Percentiles rank a stretch among this genome's conserved stretches.
Conservation (phyloP, 64 coral and sea anemone species). For the Stichodactyla mertensii region DNA sequence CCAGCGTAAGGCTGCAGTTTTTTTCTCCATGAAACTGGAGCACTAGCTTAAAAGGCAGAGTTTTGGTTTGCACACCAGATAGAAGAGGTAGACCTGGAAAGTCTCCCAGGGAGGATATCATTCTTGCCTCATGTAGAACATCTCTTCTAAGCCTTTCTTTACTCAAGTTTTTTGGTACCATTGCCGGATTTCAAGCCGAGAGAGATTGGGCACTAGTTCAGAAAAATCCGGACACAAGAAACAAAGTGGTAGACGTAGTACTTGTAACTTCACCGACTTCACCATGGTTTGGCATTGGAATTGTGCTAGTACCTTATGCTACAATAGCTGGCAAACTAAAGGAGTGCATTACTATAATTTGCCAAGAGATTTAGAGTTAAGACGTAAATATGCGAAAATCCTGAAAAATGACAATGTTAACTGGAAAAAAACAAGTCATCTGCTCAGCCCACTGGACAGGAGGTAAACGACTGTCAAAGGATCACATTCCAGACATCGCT, state of each 20-base stretch:
- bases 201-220: conserved; percentile 35
- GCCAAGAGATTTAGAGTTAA: conserved; percentile 1
- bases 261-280: no score
- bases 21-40: conserved; percentile 13
- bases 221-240: conserved; percentile 34
- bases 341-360: conserved; percentile 25
- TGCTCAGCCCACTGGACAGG: neutral
- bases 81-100: conserved; percentile 8
- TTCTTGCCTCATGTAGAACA: neutral
- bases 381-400: conserved; percentile 17
- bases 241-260: neutral
- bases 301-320: conserved; percentile 35
- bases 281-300: conserved; percentile 22
- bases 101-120: neutral
- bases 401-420: conserved; percentile 26
- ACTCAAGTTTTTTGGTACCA: neutral
- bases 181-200: conserved; percentile 23
- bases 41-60: neutral
- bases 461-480: conserved; percentile 14
- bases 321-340: conserved; percentile 33
- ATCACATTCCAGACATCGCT: conserved; percentile 24
- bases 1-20: neutral
- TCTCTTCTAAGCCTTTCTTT: neutral
- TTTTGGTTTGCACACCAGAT: neutral
- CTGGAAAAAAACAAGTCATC: neutral